Percentiles rank a stretch among this genome's conserved stretches.
These are phyloP conservation scores for Trachemys scripta DNA, from an alignment of 2,113 vertebrate genomes.

Conservation along the genomic window DNA sequence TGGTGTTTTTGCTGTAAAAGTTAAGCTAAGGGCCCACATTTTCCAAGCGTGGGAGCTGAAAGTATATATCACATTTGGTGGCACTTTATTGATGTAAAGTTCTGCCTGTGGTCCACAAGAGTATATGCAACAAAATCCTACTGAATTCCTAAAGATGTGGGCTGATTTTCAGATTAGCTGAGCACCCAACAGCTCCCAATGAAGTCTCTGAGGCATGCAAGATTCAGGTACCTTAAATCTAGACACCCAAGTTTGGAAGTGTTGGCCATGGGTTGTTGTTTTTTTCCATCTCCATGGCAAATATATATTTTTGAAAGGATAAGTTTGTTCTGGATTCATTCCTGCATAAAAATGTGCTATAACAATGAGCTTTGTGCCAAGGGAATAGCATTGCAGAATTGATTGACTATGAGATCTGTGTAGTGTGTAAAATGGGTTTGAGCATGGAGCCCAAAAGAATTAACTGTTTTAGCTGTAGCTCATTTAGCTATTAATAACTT, in stretches of 20 bases:
- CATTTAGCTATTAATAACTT: constrained; percentile 46
- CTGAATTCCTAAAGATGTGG: neutral
- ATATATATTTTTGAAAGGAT: neutral
- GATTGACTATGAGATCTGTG: neutral
- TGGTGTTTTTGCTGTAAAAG: neutral
- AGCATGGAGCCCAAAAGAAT: constrained; percentile 10
- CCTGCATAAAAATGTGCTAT: neutral
- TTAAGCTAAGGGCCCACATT: neutral
- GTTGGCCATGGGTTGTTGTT: too few species aligned
- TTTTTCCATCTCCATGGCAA: neutral
- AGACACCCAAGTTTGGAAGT: rapidly evolving
- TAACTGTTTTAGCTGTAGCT: constrained; percentile 21
- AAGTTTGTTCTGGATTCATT: neutral
- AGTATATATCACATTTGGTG: neutral
- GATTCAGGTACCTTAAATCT: neutral
- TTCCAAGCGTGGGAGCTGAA: neutral
- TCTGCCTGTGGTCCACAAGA: neutral
- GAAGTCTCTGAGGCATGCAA: neutral
- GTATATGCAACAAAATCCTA: neutral
- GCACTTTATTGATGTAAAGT: neutral
- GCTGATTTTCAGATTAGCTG: neutral
- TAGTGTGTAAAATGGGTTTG: neutral
- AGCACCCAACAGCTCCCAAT: neutral
- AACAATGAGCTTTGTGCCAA: neutral
- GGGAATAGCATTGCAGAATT: neutral